phyloP scores from a whole-genome alignment of 2,888 invertebrate genomes.

The Pseudolycoriella hygida region DNA sequence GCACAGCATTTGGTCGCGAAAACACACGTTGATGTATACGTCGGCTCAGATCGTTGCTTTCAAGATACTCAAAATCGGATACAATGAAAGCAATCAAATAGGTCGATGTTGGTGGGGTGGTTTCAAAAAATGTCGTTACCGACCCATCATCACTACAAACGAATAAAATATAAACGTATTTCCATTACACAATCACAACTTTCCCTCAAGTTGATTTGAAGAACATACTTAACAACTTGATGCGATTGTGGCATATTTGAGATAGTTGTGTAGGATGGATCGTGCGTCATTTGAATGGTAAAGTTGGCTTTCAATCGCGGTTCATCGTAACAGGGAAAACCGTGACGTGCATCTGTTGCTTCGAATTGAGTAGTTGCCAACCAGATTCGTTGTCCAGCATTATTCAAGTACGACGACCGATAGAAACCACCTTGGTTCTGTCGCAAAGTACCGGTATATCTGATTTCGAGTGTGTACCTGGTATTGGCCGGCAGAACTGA shows the following conservation, averaged over 20 bases:
- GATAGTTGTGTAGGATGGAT: conserved; percentile 18
- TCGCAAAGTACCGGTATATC: conserved; percentile 37
- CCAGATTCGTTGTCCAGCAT: conserved; percentile 11
- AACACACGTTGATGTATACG: conserved; percentile 19
- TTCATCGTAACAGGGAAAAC: conserved; percentile 59
- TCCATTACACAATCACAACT: neutral
- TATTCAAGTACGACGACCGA: conserved; percentile 26
- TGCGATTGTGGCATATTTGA: conserved; percentile 31
- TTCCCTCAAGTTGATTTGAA: neutral
- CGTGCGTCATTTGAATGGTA: conserved; percentile 19
- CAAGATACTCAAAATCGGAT: conserved; percentile 30
- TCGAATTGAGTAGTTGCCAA: conserved; percentile 53
- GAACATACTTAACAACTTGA: conserved; percentile 4
- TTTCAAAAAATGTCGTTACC: conserved; percentile 21
- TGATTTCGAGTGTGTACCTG: conserved; percentile 32
- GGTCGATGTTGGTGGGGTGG: conserved; percentile 47
- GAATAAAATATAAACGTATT: neutral
- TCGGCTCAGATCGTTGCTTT: conserved; percentile 8
- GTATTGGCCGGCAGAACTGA: neutral
- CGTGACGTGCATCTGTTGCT: conserved; percentile 43
- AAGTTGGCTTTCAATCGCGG: conserved; percentile 48
- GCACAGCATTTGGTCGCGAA: conserved; percentile 19
- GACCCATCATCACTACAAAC: conserved; percentile 1
- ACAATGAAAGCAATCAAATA: conserved; percentile 69
- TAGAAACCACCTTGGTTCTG: conserved; percentile 46